Conservation (phyloP, 2,888 invertebrate species). For the Encarsia formosa region DNA sequence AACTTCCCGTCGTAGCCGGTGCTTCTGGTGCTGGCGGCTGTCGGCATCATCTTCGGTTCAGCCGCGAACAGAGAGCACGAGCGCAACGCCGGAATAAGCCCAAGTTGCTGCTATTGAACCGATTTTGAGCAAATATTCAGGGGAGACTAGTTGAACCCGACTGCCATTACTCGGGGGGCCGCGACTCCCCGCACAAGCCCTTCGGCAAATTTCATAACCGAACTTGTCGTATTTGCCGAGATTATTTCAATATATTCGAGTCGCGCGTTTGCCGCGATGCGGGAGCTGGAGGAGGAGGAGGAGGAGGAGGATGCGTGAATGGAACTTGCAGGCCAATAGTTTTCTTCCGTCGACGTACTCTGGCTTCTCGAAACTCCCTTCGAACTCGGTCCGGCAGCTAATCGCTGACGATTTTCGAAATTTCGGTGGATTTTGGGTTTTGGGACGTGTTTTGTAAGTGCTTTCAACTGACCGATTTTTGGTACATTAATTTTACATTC, state of each 20-base stretch:
- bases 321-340: too few relatives aligned
- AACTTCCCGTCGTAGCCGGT: too few relatives aligned
- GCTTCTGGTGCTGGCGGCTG: too few relatives aligned
- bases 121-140: conserved; percentile 52
- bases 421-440: too few relatives aligned
- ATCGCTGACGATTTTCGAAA: too few relatives aligned
- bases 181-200: conserved; percentile 42
- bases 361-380: too few relatives aligned
- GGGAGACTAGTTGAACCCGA: too few relatives aligned
- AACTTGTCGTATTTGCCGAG: conserved; percentile 53
- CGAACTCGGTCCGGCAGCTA: too few relatives aligned
- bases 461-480: too few relatives aligned
- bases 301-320: conserved; percentile 49
- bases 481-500: too few relatives aligned
- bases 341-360: too few relatives aligned
- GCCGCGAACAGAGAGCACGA: background rate
- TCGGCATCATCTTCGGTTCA: background rate
- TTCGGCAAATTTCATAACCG: conserved; percentile 53
- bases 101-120: conserved; percentile 53
- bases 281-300: conserved; percentile 48
- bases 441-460: too few relatives aligned
- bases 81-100: conserved; percentile 36
- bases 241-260: conserved; percentile 54
- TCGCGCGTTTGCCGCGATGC: conserved; percentile 28
- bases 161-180: conserved; percentile 18